Base-by-base conservation (phyloP, 2,797 vertebrate genomes). In the Acrossocheilus wenchowensis region DNA sequence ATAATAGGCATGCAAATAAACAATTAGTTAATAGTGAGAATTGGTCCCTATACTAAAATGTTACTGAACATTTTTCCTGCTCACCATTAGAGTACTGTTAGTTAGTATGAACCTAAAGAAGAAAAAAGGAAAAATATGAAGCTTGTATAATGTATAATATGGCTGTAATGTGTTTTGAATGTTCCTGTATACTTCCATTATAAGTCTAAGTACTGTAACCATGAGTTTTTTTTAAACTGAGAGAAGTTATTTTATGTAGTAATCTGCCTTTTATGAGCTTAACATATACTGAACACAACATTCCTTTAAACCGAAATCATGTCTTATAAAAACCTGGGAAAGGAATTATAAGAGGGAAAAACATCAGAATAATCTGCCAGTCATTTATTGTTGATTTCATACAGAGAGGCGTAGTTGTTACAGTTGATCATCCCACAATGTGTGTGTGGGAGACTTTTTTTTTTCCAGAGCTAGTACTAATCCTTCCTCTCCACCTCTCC, bases 401-500 rank as follows among this genome's bases (percentile, higher is more conserved):
- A 81, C 7, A 54, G 50, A n/a, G 62, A 68, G 82, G 68, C 71
- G 60, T 78, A 78, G 83, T 84, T 78, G 50, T 60, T 72, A 43
- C 43, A 60, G 17, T 74, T 69, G 12, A 69, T 79, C 75, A 41
- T 45, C 26, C 66, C 64, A 71, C 62, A 78, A 75, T 85, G 64
- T 82, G 26, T 78, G 52, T 87, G 74, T 50, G 66, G 77, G 83
- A 85, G 83, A 69, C 43, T 21, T 66, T 43, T 68, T 52, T 30
- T 19, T 75, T 48, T 69, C 21, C 43, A 74, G 81, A 45, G 78
- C 72, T 78, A 45, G 72, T 78, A 77, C 54, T 75, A 73, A 74
- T 68, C 74, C 66, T 60, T 86, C 48, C 80, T 85, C 45, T 62
- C 80, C 81, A 78, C 54, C 11, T 78, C 84, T 87, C 80, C 73